phyloP scores from a whole-genome alignment of 2,888 invertebrate species.

The Brachypterus glaber region DNA sequence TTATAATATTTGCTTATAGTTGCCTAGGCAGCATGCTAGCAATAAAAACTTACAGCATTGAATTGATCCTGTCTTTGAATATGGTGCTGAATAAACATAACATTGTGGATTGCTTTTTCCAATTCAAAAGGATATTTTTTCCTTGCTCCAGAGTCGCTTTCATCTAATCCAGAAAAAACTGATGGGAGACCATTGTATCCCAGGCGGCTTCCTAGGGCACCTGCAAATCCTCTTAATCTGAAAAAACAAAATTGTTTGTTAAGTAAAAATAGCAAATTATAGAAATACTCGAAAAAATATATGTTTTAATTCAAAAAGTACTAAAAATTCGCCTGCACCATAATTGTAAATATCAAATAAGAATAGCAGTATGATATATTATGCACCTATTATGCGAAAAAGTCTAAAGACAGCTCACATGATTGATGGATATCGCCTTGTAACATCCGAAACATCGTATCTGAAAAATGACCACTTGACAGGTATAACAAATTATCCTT shows the following conservation, averaged over 20 bases:
- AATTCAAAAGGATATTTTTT: slow-evolving; percentile 88
- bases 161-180: slow-evolving; percentile 74
- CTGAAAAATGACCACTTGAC: too few relatives aligned
- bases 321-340: neutral
- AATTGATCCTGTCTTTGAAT: slow-evolving; percentile 91
- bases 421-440: too few relatives aligned
- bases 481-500: too few relatives aligned
- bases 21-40: too few relatives aligned
- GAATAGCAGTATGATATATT: slow-evolving; percentile 1
- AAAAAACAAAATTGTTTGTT: too few relatives aligned
- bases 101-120: slow-evolving; percentile 89
- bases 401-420: neutral
- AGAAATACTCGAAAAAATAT: neutral
- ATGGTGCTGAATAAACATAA: slow-evolving; percentile 92
- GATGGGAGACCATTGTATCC: slow-evolving; percentile 78
- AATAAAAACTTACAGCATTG: slow-evolving; percentile 68
- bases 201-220: slow-evolving; percentile 56
- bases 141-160: slow-evolving; percentile 66
- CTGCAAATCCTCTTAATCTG: slow-evolving; percentile 68
- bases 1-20: too few relatives aligned
- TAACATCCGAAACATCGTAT: too few relatives aligned
- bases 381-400: neutral
- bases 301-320: too few relatives aligned
- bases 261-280: neutral
- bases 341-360: too few relatives aligned